Conservation (phyloP, 2,888 invertebrate species). For the Teinopalpus imperialis region DNA sequence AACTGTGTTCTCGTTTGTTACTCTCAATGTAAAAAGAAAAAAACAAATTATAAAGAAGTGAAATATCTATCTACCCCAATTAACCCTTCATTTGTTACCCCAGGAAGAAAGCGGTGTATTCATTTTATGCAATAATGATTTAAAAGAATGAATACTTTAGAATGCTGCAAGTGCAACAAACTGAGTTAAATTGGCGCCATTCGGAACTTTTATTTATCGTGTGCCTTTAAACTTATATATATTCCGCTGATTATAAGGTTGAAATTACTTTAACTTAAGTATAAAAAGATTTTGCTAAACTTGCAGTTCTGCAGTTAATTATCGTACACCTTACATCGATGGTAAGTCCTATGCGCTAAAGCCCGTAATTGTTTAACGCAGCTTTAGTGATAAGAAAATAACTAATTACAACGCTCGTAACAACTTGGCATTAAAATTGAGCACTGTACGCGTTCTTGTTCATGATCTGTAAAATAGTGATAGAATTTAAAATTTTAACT, state of each 20-base stretch:
- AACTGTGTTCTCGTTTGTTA: no score
- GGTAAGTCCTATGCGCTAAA: neutral
- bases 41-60: no score
- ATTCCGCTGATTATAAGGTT: neutral
- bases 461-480: no score
- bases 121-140: constrained; percentile 16
- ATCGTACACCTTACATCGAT: neutral
- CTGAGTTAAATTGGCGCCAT: constrained; percentile 30
- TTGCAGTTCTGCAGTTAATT: constrained; percentile 3
- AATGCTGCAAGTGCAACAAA: constrained; percentile 29
- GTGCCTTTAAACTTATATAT: neutral
- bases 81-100: no score
- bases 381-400: constrained; percentile 4
- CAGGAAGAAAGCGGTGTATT: no score
- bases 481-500: no score
- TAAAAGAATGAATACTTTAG: constrained; percentile 10
- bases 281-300: constrained; percentile 4
- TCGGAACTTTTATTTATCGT: constrained; percentile 17
- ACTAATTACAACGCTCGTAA: constrained; percentile 50
- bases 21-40: no score
- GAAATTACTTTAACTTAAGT: neutral
- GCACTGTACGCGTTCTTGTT: constrained; percentile 51
- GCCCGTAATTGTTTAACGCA: constrained; percentile 1
- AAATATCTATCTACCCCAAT: no score
- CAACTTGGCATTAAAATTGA: constrained; percentile 48